Evolutionary conservation across 2,113 vertebrate species (phyloP), one percentile per base, ranked within the genome.

Genomic region (Channa argus): DNA sequence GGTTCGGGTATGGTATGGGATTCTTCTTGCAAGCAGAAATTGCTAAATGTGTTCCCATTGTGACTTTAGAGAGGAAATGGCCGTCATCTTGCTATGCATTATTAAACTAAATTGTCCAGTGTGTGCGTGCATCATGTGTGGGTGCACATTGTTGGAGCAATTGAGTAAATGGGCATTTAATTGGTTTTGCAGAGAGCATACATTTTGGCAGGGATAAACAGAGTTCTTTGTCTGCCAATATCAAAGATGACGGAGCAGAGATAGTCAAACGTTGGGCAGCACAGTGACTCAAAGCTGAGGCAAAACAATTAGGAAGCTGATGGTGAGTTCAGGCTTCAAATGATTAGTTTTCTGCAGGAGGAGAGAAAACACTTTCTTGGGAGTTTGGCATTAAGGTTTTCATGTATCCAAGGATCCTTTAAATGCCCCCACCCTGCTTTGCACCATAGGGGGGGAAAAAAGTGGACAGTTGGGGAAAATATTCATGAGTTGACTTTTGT

Each of bases 151-250:
- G 79, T 83, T 50, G 50, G 43, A 50, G 60, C 61, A 85, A 74
- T 81, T 80, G 79, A 80, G 61, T 73, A 84, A 87, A 83, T 82
- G 47, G 69, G 59, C 59, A 64, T 80, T 85, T 86, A 86, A 88
- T 85, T 85, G 77, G 70, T 81, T 86, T 84, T 82, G 83, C 77
- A 54, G 75, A 61, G 47, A 82, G 82, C 60, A 58, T 63, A 65
- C 71, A 79, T 74, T 86, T 74, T 74, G 77, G 83, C 4, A 5
- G 61, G 75, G 74, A 90, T 84, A 86, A 84, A 84, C 75, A 80
- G 50, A 79, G 82, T 74, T 82, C 65, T 88, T 82, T 88, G 86
- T 90, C 76, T 82, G 73, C 70, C 13, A 12, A n/a, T 8, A 74
- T 70, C 66, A 6, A 49, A 71, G 76, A 80, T 66, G 63, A 74